Evolutionary conservation across 1,140 invertebrate species (phyloP), one percentile per base, ranked within the genome.

Genomic region (Brachionus calyciflorus): DNA sequence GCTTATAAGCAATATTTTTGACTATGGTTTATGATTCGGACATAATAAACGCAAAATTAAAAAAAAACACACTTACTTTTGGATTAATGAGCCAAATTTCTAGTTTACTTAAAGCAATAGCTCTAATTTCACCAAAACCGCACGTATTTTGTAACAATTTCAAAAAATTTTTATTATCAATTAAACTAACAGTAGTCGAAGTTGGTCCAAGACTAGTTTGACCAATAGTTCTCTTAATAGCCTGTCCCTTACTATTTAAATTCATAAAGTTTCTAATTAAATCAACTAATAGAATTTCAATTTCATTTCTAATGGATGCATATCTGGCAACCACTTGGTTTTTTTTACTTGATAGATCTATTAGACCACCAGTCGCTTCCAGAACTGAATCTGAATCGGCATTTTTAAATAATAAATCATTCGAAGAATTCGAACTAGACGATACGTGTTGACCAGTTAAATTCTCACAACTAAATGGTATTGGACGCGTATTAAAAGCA

Each of bases 11-110:
- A 17, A n/a, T 5, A 5, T 9, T 37, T 37, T 37, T 37, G 9
- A 37, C 33, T 9, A 37, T 37, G 33, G 33, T 37, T 5, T 37
- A 37, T 5, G 33, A 3, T 5, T 37, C 4, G 33, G 33, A 37
- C 3, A 37, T 5, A 5, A 37, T 37, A 37, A 37, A 37, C 33
- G 33, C 9, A 37, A 37, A 37, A 37, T 9, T 37, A 3, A 37
- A 37, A 37, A 37, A 37, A 37, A 37, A 5, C 33, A 37, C 3
- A 37, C 33, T 37, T 33, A 60, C 55, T 21, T 73, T 73, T 37
- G 93, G 93, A 86, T 96, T 96, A 81, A 96, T 93, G 28, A 98
- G 86, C 94, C 94, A 97, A 77, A 91, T 89, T 84, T 98, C 95
- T 1, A 98, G 85, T 24, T 91, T 89, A 12, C 91, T 89, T 7